Evolutionary conservation across 2,113 vertebrate species (phyloP).

Genomic region (Sebastes fasciatus): DNA sequence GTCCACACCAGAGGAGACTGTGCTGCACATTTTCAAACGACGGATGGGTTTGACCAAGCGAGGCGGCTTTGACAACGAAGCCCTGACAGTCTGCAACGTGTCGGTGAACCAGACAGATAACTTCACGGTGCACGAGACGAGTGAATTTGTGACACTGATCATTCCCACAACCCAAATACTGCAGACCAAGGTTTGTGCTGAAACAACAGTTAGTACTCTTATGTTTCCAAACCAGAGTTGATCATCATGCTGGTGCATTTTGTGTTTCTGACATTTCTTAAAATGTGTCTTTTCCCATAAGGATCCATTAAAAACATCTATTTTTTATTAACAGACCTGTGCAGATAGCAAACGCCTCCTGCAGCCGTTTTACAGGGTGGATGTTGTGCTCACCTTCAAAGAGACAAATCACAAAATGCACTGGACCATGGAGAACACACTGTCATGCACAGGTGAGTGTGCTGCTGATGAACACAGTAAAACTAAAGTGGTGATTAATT

Average conservation of each 20-base stretch:
- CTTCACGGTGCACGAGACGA: constrained; percentile 70
- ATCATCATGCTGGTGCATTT: neutral
- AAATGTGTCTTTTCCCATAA: neutral
- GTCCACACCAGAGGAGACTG: constrained; percentile 61
- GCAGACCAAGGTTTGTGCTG: constrained; percentile 70
- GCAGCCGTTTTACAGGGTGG: constrained; percentile 77
- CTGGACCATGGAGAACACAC: constrained; percentile 83
- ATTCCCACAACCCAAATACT: constrained; percentile 65
- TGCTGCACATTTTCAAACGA: constrained; percentile 78
- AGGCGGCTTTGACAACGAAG: constrained; percentile 56
- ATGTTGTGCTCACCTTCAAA: constrained; percentile 81
- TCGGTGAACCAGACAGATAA: constrained; percentile 55
- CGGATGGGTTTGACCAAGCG: constrained; percentile 79
- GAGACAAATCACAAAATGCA: constrained; percentile 78
- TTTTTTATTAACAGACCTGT: constrained; percentile 69
- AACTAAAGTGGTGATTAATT: constrained; percentile 75
- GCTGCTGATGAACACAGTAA: constrained; percentile 69
- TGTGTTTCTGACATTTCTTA: neutral
- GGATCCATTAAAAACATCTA: constrained; percentile 33
- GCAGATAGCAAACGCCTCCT: constrained; percentile 38
- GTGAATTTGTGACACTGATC: constrained; percentile 70
- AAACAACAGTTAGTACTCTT: neutral
- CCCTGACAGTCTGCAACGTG: constrained; percentile 69
- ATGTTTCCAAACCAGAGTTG: neutral
- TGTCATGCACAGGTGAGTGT: constrained; percentile 78